These are phyloP conservation scores for Bergia puertoricense DNA, from an alignment of 92 coral and sea anemone species.

Conservation along the genomic window DNA sequence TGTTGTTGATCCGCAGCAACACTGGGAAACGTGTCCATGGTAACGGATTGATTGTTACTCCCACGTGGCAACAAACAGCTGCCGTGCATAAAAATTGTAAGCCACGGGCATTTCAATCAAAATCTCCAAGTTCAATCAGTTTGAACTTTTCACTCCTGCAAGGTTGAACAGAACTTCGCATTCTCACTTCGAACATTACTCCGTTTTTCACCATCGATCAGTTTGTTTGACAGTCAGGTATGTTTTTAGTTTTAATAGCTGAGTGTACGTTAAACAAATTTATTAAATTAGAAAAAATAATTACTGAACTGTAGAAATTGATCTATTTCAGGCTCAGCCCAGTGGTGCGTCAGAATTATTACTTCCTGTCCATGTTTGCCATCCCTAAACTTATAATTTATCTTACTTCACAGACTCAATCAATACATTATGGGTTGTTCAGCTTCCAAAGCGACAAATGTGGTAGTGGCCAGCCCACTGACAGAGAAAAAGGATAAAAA, in stretches of 20 bases:
- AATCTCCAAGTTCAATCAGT: not conserved
- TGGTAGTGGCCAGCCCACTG: conserved; percentile 64
- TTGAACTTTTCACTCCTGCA: not conserved
- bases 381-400: not conserved
- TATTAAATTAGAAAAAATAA: conserved; percentile 1
- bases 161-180: not conserved
- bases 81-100: not conserved
- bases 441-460: conserved; percentile 70
- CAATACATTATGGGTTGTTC: conserved; percentile 70
- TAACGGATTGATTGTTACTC: conserved; percentile 47
- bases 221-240: not conserved
- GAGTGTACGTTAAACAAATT: not conserved
- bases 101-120: not conserved
- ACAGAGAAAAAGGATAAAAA: conserved; percentile 55
- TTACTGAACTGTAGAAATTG: not conserved
- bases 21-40: conserved; percentile 70
- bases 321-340: not conserved
- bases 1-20: conserved; percentile 31
- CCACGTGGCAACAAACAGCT: conserved; percentile 41
- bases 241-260: not conserved
- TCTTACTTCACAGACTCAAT: not conserved
- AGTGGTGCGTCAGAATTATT: not conserved
- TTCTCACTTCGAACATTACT: not conserved
- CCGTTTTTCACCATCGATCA: not conserved
- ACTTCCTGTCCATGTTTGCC: not conserved